phyloP scores from a whole-genome alignment of 1,140 invertebrate species.

The Hesperophylax magnus region DNA sequence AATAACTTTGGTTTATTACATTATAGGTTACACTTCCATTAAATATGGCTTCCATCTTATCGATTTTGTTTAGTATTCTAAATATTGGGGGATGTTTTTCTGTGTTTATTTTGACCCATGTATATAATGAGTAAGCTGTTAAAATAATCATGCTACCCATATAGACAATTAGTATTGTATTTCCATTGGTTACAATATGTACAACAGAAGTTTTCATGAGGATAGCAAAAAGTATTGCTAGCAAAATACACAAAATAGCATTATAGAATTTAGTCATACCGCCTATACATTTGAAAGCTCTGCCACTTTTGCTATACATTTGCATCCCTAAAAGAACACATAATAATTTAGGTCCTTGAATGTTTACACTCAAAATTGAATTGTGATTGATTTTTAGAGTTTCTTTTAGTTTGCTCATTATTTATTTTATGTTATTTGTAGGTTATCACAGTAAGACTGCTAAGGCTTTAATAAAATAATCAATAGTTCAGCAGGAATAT shows the following conservation, averaged over 20 bases:
- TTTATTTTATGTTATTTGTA: too few species aligned
- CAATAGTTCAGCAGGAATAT: too few species aligned
- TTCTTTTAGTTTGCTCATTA: too few species aligned
- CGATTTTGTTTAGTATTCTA: neutral
- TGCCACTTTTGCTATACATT: neutral
- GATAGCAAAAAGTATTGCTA: neutral
- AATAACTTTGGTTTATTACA: neutral
- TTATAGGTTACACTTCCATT: neutral
- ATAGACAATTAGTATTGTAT: neutral
- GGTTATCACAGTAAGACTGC: too few species aligned
- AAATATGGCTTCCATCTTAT: neutral
- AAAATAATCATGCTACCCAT: neutral
- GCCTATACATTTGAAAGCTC: neutral
- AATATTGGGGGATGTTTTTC: constrained; percentile 14
- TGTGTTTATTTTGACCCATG: neutral
- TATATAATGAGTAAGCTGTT: neutral
- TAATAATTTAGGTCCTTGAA: too few species aligned
- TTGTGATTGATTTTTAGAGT: too few species aligned
- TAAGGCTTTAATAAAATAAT: too few species aligned
- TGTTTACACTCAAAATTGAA: too few species aligned
- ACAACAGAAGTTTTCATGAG: neutral
- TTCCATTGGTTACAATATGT: neutral
- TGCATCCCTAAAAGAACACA: neutral
- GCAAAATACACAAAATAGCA: neutral
- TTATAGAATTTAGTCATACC: neutral